Conservation (phyloP, 2,797 vertebrate genomes). For the Cyprinodon diabolis region DNA sequence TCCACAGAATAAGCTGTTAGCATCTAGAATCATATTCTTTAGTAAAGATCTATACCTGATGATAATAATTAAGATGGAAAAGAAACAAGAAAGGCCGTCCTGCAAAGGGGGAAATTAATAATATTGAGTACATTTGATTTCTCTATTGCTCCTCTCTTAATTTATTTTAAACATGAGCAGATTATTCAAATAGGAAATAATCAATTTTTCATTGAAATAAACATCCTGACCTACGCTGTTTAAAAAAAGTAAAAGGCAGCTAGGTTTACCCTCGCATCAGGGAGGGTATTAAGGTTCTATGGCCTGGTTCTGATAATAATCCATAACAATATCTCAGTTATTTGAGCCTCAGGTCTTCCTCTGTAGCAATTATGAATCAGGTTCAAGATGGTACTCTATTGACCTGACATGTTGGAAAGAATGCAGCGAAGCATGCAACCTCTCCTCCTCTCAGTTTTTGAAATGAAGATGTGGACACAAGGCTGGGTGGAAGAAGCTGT, state of each 20-base stretch:
- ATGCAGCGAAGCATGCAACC: slow-evolving; percentile 37
- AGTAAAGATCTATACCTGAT: too few species aligned
- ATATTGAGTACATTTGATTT: too few species aligned
- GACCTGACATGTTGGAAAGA: slow-evolving; percentile 32
- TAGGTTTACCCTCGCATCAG: not conserved
- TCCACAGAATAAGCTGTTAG: too few species aligned
- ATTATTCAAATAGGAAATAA: too few species aligned
- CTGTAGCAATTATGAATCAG: slow-evolving; percentile 13
- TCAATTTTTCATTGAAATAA: too few species aligned
- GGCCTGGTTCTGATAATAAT: slow-evolving; percentile 2
- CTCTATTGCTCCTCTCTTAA: too few species aligned
- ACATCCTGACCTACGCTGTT: not conserved
- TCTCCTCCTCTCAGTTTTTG: slow-evolving; percentile 22
- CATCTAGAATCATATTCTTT: too few species aligned
- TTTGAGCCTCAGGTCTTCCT: slow-evolving; percentile 16
- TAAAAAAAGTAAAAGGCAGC: not conserved
- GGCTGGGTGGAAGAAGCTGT: slow-evolving; percentile 15
- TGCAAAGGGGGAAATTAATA: too few species aligned
- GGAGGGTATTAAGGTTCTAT: slow-evolving; percentile 16
- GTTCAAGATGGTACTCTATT: slow-evolving; percentile 26
- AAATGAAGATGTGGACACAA: slow-evolving; percentile 26
- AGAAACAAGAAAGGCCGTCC: too few species aligned
- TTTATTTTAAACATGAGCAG: too few species aligned
- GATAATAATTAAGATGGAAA: too few species aligned
- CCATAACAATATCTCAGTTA: slow-evolving; percentile 6